Percentiles rank a stretch among this genome's conserved stretches.
These are phyloP conservation scores for Labrus mixtus DNA, from an alignment of 2,113 vertebrate genomes.

Conservation along the genomic window DNA sequence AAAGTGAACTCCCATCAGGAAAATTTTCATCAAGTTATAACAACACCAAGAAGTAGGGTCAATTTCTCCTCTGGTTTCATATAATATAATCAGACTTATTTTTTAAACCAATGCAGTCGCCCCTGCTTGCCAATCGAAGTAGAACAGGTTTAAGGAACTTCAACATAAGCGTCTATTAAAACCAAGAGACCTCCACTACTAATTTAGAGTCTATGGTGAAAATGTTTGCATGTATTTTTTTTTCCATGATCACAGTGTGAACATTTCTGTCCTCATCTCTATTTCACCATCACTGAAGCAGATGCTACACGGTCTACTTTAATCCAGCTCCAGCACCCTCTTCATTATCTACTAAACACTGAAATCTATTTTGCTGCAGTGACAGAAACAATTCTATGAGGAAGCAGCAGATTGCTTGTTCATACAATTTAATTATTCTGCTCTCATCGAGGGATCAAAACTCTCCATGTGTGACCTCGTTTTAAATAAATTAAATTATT, in stretches of 20 bases:
- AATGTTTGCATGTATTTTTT: too few species aligned
- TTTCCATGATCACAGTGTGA: neutral
- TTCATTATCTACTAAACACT: neutral
- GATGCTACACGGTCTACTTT: neutral
- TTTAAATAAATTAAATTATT: neutral
- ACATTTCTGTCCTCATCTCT: neutral
- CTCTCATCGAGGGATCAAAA: neutral
- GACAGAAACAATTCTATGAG: neutral
- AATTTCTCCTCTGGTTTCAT: too few species aligned
- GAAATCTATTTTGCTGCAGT: neutral
- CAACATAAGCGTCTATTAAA: too few species aligned
- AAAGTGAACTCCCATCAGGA: too few species aligned
- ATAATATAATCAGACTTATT: too few species aligned
- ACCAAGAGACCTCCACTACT: too few species aligned
- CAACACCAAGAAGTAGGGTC: too few species aligned
- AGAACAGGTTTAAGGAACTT: too few species aligned
- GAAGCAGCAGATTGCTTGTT: neutral
- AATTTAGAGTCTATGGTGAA: too few species aligned
- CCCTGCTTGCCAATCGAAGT: too few species aligned
- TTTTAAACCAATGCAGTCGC: too few species aligned
- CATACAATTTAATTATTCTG: neutral
- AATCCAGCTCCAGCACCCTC: neutral
- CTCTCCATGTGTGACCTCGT: neutral
- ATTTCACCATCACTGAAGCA: neutral
- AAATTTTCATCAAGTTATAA: too few species aligned